Percentiles rank a stretch among this genome's conserved stretches.
phyloP scores from a whole-genome alignment of 2,113 vertebrate species.

The Petroica traversi region DNA sequence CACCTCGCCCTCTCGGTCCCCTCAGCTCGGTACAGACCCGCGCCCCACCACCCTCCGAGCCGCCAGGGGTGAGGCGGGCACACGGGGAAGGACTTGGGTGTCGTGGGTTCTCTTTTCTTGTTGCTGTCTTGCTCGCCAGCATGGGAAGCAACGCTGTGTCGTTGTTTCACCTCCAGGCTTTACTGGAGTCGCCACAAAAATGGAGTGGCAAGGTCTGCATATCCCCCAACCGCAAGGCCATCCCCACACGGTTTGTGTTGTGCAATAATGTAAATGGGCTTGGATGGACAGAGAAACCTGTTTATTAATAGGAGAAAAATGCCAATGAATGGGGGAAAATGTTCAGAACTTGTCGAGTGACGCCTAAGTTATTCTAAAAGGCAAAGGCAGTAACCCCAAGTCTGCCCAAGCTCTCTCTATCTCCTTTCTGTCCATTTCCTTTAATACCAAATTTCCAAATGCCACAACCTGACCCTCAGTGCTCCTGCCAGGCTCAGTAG shows the following conservation, averaged over 20 bases:
- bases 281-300: neutral
- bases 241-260: neutral
- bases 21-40: neutral
- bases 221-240: rapidly evolving
- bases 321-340: rapidly evolving
- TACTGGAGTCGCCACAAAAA: neutral
- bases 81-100: neutral
- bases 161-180: neutral
- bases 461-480: neutral
- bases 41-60: neutral
- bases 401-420: neutral
- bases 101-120: neutral
- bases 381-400: neutral
- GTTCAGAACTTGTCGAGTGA: neutral
- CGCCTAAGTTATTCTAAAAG: neutral
- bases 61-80: neutral
- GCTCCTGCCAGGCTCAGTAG: neutral
- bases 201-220: neutral
- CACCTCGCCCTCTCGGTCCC: no score
- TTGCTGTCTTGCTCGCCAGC: neutral
- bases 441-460: neutral
- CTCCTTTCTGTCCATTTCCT: neutral
- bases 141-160: rapidly evolving
- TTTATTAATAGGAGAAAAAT: neutral
- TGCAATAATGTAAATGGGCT: neutral